Evolutionary conservation across 30 jellyfish, hydroid and myxozoan species (phyloP), one percentile per base, ranked within the genome.

Genomic region (Cassiopea andromeda): DNA sequence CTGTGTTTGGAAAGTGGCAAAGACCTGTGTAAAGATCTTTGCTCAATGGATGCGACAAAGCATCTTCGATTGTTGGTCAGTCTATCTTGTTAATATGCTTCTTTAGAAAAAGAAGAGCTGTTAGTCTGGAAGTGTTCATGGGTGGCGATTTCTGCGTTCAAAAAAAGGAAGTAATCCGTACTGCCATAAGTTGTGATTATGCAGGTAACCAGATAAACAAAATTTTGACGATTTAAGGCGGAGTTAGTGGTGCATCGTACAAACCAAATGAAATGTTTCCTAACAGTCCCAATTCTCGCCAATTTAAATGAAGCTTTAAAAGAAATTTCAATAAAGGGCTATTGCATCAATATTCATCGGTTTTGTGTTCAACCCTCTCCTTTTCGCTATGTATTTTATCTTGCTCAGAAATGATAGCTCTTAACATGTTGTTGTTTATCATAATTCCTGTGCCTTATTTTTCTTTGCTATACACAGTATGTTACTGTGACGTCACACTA

Each of bases 141-240:
- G 73, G 61, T 71, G 87, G 92, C 73, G 50, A 72, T 61, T 5
- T 72, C 75, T 82, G 91, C 67, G 78, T 84, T 43, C 83, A 69
- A 78, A 84, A 69, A 71, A 70, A 9, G 17, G 48, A 57, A 58
- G 71, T 69, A 43, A 78, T 69, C 12, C 64, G n/a, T 78, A 71
- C 87, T 84, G 85, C 85, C 18, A 84, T 84, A 14, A 87, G 92
- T 58, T 49, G 83, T 1, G 92, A 84, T 74, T 78, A 84, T 74
- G 92, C 87, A n/a, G 79, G 85, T 27, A 87, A 84, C 80, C 92
- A 84, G 69, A 87, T 84, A 78, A 84, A 61, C 92, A 72, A 45
- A 71, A 64, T 60, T 68, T 70, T 83, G 85, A 83, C 2, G 84
- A 71, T 83, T 75, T 17, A 69, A 69, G 83, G 91, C 16, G 75